phyloP scores from a whole-genome alignment of 2,113 vertebrate genomes.

The Passerina amoena region DNA sequence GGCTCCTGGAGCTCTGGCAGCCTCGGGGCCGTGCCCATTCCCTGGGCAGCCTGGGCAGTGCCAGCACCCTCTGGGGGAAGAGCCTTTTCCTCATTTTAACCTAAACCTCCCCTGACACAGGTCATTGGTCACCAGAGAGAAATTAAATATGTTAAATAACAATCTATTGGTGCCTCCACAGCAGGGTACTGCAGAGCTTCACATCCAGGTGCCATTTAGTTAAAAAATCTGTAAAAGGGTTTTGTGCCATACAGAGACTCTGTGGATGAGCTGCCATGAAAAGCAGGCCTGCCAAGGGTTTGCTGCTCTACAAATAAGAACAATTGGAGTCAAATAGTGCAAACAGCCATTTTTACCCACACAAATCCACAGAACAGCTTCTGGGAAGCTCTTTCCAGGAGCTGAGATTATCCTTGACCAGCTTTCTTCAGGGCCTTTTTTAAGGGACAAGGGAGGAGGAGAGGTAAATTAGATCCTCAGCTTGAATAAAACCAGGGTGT shows the following conservation, averaged over 20 bases:
- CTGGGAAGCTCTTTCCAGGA: background rate
- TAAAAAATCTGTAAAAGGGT: background rate
- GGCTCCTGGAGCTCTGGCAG: background rate
- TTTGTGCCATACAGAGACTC: background rate
- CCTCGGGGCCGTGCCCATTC: background rate
- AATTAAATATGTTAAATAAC: background rate
- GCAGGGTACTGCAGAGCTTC: background rate
- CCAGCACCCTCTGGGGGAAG: background rate
- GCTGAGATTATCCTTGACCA: background rate
- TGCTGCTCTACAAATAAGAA: background rate
- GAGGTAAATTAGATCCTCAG: background rate
- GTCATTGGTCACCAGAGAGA: background rate
- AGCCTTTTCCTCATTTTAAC: background rate
- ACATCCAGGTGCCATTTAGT: background rate
- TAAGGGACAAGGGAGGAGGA: background rate
- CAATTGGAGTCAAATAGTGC: background rate
- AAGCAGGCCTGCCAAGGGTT: background rate
- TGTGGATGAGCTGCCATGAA: background rate
- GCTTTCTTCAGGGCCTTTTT: background rate
- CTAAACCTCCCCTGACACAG: background rate
- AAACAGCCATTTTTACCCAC: background rate
- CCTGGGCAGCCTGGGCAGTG: background rate
- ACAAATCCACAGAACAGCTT: background rate
- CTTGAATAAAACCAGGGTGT: background rate
- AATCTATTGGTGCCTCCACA: background rate